phyloP scores from a whole-genome alignment of 2,113 vertebrate genomes.

The Rhegmatorhina hoffmannsi region DNA sequence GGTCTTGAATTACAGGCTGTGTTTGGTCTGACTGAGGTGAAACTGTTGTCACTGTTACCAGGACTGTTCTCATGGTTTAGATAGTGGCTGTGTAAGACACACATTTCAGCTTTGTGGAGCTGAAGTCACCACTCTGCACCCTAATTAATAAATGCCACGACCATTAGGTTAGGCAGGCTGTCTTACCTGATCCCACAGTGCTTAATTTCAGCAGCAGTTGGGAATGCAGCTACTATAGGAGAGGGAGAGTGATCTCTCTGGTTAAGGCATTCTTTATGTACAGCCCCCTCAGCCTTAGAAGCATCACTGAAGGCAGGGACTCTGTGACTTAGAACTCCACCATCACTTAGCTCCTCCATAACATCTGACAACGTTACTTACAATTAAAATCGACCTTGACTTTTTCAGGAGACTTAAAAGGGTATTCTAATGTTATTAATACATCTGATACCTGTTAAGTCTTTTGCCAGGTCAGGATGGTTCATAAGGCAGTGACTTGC shows the following conservation, averaged over 20 bases:
- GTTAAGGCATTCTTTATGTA: neutral
- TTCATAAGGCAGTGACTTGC: slow-evolving; percentile 99
- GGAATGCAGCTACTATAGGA: neutral
- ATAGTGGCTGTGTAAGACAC: neutral
- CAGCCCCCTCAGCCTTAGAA: neutral
- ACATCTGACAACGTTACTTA: neutral
- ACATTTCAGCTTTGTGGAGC: neutral
- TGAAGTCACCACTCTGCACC: neutral
- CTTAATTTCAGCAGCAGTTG: neutral
- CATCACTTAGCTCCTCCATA: neutral
- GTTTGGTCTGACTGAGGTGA: neutral
- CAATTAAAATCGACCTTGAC: neutral
- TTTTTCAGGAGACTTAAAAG: neutral
- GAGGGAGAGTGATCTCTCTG: neutral
- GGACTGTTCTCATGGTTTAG: neutral
- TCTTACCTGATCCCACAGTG: neutral
- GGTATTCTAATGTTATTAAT: neutral
- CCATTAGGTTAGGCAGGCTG: neutral
- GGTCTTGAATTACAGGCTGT: neutral
- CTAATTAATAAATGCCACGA: neutral
- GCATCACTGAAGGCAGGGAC: neutral
- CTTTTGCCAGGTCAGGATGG: slow-evolving; percentile 97
- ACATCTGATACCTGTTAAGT: slow-evolving; percentile 87
- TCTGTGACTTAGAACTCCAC: neutral
- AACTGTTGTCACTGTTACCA: neutral